These are phyloP conservation scores for Caenorhabditis japonica DNA, from an alignment of 2,888 invertebrate species.

Conservation along the genomic window DNA sequence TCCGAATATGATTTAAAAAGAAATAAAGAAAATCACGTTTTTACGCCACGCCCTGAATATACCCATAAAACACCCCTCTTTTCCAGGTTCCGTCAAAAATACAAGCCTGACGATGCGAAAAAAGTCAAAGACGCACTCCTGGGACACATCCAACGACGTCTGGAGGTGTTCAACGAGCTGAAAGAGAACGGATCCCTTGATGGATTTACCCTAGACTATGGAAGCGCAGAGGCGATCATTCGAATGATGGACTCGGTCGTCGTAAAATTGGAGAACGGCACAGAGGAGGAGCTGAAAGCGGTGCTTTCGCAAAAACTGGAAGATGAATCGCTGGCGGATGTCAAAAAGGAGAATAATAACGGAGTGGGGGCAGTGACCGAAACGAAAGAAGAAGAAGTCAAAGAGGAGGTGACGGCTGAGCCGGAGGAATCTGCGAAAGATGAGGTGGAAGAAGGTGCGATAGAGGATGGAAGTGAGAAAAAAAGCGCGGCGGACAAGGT, in stretches of 20 bases:
- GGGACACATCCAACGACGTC: slow-evolving; percentile 83
- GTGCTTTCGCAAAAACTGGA: slow-evolving; percentile 78
- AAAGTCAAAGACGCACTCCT: slow-evolving; percentile 90
- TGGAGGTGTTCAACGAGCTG: slow-evolving; percentile 89
- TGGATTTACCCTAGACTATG: slow-evolving; percentile 87
- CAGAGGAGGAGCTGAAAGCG: slow-evolving; percentile 85
- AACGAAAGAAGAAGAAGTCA: slow-evolving; percentile 16
- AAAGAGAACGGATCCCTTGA: slow-evolving; percentile 84
- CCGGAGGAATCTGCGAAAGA: slow-evolving; percentile 23
- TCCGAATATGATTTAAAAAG: too few relatives aligned
- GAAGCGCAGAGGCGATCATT: slow-evolving; percentile 85
- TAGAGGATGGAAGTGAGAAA: slow-evolving; percentile 44
- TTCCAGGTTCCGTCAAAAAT: slow-evolving; percentile 96
- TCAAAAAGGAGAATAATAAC: slow-evolving; percentile 57
- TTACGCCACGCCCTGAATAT: too few relatives aligned
- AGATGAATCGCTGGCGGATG: slow-evolving; percentile 69
- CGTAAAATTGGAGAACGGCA: slow-evolving; percentile 87
- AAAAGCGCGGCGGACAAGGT: slow-evolving; percentile 55
- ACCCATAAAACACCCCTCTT: too few relatives aligned
- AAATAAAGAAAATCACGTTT: too few relatives aligned
- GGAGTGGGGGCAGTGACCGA: slow-evolving; percentile 21
- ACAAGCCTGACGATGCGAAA: slow-evolving; percentile 95
- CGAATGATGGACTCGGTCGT: slow-evolving; percentile 87
- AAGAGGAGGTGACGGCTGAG: slow-evolving; percentile 28
- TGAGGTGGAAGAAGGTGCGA: slow-evolving; percentile 51